Evolutionary conservation across 2,113 vertebrate genomes (phyloP).

Genomic region (Peromyscus leucopus): DNA sequence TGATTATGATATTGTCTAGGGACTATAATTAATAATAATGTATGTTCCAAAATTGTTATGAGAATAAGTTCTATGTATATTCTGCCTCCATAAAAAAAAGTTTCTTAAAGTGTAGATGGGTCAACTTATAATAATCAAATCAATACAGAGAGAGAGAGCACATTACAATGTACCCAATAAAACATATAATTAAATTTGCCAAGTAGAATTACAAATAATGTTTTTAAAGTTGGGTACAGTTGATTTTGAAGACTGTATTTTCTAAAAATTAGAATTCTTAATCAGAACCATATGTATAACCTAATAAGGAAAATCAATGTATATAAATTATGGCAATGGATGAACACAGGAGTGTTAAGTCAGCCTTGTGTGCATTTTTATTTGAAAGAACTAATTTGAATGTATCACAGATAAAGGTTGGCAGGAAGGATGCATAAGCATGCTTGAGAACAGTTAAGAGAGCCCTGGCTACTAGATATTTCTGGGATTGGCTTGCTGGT

Average conservation of each 20-base stretch:
- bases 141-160: not conserved
- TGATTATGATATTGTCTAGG: not conserved
- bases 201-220: not conserved
- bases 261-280: slow-evolving; percentile 25
- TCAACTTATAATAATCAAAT: not conserved
- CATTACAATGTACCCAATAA: not conserved
- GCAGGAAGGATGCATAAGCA: not conserved
- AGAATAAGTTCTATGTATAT: not conserved
- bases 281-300: not conserved
- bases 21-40: not conserved
- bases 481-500: not conserved
- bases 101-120: not conserved
- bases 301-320: not conserved
- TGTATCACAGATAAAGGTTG: not conserved
- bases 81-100: not conserved
- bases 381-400: not conserved
- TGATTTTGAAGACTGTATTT: not conserved
- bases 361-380: not conserved
- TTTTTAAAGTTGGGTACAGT: not conserved
- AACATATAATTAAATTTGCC: not conserved
- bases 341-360: not conserved
- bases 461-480: not conserved
- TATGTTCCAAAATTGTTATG: not conserved
- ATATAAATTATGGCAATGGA: not conserved
- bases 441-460: not conserved